Evolutionary conservation across 2,888 invertebrate species (phyloP).

Genomic region (Mycalesis mineus): DNA sequence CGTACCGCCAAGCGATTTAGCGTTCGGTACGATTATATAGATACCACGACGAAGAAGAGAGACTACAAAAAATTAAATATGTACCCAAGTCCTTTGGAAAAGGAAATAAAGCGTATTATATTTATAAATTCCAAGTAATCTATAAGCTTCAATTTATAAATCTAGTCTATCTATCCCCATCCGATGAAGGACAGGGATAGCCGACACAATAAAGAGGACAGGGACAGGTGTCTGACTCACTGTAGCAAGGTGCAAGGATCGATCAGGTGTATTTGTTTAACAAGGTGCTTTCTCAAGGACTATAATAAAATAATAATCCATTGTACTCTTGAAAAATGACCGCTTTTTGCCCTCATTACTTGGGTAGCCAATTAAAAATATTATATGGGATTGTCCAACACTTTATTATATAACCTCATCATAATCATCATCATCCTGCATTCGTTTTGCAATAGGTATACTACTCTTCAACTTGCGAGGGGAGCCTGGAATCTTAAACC

Average conservation of each 20-base stretch:
- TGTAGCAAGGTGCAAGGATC: conserved; percentile 70
- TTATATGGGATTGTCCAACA: too few relatives aligned
- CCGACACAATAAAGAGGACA: conserved; percentile 38
- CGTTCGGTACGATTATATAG: too few relatives aligned
- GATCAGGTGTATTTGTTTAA: conserved; percentile 76
- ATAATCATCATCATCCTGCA: too few relatives aligned
- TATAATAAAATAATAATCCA: conserved; percentile 52
- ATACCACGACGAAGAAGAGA: too few relatives aligned
- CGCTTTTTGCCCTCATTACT: conserved; percentile 8
- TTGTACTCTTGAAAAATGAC: conserved; percentile 24
- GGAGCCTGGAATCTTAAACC: too few relatives aligned
- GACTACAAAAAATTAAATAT: too few relatives aligned
- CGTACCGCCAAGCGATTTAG: too few relatives aligned
- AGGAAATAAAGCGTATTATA: neutral
- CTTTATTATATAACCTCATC: too few relatives aligned
- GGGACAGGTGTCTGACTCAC: conserved; percentile 48
- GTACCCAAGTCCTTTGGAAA: too few relatives aligned
- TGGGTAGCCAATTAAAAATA: neutral
- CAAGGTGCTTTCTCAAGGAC: conserved; percentile 65
- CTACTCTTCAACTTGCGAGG: too few relatives aligned
- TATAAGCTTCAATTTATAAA: conserved; percentile 13
- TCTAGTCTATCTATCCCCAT: conserved; percentile 15
- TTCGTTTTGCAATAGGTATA: too few relatives aligned
- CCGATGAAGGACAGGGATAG: conserved; percentile 37
- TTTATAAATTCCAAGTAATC: neutral